Conservation (phyloP, 1,140 invertebrate genomes). For the Lasioglossum albipes region DNA sequence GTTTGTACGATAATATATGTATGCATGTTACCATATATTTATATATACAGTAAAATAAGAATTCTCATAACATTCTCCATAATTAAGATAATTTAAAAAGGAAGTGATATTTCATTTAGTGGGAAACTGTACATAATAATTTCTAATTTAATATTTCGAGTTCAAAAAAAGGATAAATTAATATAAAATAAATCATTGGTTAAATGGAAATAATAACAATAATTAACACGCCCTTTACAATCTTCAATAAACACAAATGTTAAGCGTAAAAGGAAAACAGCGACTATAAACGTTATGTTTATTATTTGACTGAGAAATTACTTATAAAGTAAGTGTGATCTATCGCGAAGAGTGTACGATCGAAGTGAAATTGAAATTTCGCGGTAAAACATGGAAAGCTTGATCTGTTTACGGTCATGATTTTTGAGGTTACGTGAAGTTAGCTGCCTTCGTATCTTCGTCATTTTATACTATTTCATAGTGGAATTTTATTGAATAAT, state of each 20-base stretch:
- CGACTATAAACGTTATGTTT: conserved; percentile 5
- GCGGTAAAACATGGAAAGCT: conserved; percentile 59
- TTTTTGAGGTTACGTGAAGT: conserved; percentile 64
- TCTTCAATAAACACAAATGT: neutral
- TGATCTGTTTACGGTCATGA: conserved; percentile 54
- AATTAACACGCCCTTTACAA: neutral
- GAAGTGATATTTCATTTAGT: neutral
- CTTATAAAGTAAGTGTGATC: neutral
- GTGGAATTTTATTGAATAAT: conserved; percentile 15
- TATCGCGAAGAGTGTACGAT: neutral
- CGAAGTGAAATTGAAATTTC: conserved; percentile 61
- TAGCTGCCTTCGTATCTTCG: conserved; percentile 33
- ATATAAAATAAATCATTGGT: neutral
- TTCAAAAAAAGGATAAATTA: neutral
- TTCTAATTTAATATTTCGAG: neutral
- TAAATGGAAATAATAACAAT: neutral
- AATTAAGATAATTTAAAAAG: neutral
- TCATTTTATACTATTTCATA: conserved; percentile 14
- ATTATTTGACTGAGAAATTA: neutral
- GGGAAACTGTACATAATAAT: neutral
- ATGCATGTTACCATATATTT: neutral
- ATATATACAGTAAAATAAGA: neutral
- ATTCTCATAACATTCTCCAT: neutral
- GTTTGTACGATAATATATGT: conserved; percentile 74
- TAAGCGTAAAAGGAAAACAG: neutral